These are phyloP conservation scores for Rhagoletis pomonella DNA, from an alignment of 1,140 invertebrate genomes.

Conservation along the genomic window DNA sequence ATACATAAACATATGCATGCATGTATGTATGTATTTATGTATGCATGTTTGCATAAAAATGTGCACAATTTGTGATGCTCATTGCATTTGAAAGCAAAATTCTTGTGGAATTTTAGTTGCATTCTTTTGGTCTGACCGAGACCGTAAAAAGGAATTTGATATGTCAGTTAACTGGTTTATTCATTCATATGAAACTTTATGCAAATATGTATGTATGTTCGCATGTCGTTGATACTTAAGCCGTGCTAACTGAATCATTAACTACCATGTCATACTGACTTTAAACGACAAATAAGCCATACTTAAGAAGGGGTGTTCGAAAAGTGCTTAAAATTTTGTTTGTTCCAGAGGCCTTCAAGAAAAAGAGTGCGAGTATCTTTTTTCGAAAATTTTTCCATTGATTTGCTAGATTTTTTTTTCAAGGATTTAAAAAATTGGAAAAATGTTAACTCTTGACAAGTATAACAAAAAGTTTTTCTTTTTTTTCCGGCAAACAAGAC, in stretches of 20 bases:
- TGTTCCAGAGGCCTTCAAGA: too few relatives aligned
- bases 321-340: neutral
- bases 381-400: too few relatives aligned
- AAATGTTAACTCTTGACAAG: too few relatives aligned
- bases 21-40: neutral
- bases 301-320: neutral
- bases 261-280: neutral
- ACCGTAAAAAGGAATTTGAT: slow-evolving; percentile 45
- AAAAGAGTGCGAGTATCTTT: too few relatives aligned
- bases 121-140: slow-evolving; percentile 39
- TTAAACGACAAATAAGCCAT: neutral
- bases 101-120: slow-evolving; percentile 42
- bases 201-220: neutral
- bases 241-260: slow-evolving; percentile 33
- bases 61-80: neutral
- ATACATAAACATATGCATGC: too few relatives aligned
- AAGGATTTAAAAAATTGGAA: too few relatives aligned
- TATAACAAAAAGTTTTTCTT: too few relatives aligned
- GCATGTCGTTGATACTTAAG: neutral
- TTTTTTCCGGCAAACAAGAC: too few relatives aligned
- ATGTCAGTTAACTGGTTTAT: slow-evolving; percentile 18
- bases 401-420: too few relatives aligned
- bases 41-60: neutral
- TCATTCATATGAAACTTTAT: slow-evolving; percentile 13
- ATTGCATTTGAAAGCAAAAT: slow-evolving; percentile 48